Conservation (phyloP, 2,113 vertebrate genomes). For the Casuarius casuarius region DNA sequence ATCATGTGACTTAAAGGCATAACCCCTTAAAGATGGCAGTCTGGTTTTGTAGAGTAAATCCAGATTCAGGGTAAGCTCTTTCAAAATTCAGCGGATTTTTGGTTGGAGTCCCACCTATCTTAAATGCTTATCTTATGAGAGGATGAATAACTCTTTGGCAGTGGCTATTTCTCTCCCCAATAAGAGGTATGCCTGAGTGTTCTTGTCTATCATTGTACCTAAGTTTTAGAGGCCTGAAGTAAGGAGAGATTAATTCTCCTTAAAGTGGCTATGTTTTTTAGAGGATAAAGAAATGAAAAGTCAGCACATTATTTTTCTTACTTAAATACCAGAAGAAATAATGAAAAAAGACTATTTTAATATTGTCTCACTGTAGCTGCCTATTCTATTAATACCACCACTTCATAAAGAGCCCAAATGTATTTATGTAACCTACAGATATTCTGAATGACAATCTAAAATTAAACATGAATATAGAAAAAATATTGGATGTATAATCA, state of each 20-base stretch:
- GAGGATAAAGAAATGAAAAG: not conserved
- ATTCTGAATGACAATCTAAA: not conserved
- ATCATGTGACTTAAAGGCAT: not conserved
- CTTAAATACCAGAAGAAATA: not conserved
- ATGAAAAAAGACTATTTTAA: not conserved
- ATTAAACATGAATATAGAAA: not conserved
- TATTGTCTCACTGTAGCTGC: not conserved
- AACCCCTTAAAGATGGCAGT: not conserved
- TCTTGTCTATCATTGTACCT: not conserved
- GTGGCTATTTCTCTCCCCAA: not conserved
- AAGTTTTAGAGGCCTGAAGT: not conserved
- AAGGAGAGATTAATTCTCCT: not conserved
- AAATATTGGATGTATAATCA: not conserved
- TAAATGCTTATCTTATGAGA: not conserved
- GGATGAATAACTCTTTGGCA: not conserved
- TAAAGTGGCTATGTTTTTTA: not conserved
- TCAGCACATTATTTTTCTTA: not conserved
- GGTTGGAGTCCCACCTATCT: not conserved
- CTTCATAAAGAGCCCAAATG: not conserved
- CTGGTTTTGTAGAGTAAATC: not conserved
- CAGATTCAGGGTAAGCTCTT: not conserved
- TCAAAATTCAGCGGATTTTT: not conserved
- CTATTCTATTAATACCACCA: not conserved
- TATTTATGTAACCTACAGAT: not conserved
- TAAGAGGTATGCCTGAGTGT: not conserved